A percentile compares a stretch with the other conserved stretches of the same genome.
Conservation (phyloP, 2,888 invertebrate genomes). For the Dryobotodes eremita region DNA sequence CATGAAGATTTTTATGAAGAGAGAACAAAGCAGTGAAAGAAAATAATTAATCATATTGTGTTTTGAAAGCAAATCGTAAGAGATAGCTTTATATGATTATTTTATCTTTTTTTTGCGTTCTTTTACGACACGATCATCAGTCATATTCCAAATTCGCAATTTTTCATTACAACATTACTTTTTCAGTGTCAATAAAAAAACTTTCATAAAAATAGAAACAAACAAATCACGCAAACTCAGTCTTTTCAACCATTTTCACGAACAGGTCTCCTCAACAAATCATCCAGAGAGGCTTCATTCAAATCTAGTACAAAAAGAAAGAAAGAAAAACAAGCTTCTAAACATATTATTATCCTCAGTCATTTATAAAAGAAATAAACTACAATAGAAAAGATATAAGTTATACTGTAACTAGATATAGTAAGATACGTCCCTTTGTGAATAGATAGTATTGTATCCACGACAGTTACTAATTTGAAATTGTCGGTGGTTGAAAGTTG, state of each 20-base stretch:
- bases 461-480: slow-evolving; percentile 63
- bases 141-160: neutral
- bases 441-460: slow-evolving; percentile 50
- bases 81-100: neutral
- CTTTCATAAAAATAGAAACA: neutral
- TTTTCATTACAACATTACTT: neutral
- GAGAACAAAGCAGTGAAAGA: neutral
- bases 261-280: slow-evolving; percentile 41
- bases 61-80: neutral
- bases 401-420: slow-evolving; percentile 27
- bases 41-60: neutral
- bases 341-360: slow-evolving; percentile 53
- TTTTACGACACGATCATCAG: neutral
- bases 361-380: slow-evolving; percentile 58
- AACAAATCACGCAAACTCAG: slow-evolving; percentile 9
- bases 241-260: slow-evolving; percentile 19
- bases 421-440: slow-evolving; percentile 49
- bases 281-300: slow-evolving; percentile 23
- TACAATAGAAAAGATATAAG: slow-evolving; percentile 61
- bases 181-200: slow-evolving; percentile 19
- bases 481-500: slow-evolving; percentile 11
- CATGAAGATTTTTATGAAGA: fast-evolving
- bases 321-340: slow-evolving; percentile 20
- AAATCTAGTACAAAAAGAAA: slow-evolving; percentile 33
- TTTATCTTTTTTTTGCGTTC: neutral